Conservation (phyloP, 2,888 invertebrate species). For the Cerastis rubricosa region DNA sequence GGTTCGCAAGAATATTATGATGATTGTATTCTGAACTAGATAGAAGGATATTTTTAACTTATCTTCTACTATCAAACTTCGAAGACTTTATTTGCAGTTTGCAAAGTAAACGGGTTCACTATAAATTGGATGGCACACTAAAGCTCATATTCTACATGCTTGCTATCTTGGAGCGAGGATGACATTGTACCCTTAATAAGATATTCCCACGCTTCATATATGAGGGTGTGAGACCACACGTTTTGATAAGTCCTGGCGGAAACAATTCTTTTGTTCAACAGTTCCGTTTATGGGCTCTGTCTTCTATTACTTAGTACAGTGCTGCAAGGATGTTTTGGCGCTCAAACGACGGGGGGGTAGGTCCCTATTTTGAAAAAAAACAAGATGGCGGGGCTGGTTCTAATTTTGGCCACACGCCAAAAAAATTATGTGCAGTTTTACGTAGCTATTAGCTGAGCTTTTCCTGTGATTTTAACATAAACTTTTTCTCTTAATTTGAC, state of each 20-base stretch:
- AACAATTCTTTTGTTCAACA: slow-evolving; percentile 39
- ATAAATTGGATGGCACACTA: slow-evolving; percentile 25
- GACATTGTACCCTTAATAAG: slow-evolving; percentile 25
- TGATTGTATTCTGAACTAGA: not conserved
- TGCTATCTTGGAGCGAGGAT: slow-evolving; percentile 15
- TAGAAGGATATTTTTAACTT: slow-evolving; percentile 7
- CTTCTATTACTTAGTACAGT: not conserved
- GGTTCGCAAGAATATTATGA: not conserved
- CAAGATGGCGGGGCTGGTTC: not conserved
- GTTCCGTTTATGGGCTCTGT: slow-evolving; percentile 10
- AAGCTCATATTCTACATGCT: slow-evolving; percentile 8
- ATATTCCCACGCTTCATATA: slow-evolving; percentile 32
- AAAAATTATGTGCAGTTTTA: not conserved
- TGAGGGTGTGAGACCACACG: slow-evolving; percentile 49
- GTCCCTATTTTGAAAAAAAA: not conserved
- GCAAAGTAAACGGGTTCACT: slow-evolving; percentile 8
- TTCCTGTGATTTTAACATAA: not conserved
- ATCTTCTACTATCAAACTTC: slow-evolving; percentile 1
- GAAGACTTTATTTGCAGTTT: slow-evolving; percentile 28
- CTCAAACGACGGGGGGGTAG: not conserved
- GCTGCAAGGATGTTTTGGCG: not conserved
- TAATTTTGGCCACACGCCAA: not conserved
- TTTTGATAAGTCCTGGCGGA: slow-evolving; percentile 28
- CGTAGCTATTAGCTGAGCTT: not conserved
- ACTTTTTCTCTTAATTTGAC: not conserved